These are phyloP conservation scores for Malacoraja senta DNA, from an alignment of 2,797 vertebrate genomes.

Conservation along the genomic window DNA sequence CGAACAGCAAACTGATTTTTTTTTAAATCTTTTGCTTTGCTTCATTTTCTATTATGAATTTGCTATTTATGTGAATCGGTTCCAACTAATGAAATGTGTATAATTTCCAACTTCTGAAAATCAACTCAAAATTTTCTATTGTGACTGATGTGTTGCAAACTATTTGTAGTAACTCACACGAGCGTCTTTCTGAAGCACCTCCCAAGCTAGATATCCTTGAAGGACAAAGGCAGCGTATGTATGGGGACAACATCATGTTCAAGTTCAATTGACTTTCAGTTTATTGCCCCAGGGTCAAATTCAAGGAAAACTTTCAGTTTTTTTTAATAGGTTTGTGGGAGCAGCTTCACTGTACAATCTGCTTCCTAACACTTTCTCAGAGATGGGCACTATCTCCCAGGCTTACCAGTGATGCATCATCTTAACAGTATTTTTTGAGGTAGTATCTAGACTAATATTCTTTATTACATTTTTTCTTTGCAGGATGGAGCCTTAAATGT, in stretches of 20 bases:
- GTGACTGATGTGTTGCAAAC: not conserved
- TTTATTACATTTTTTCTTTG: not conserved
- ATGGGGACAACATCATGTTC: not conserved
- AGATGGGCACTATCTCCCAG: not conserved
- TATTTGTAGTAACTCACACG: not conserved
- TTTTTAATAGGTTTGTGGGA: not conserved
- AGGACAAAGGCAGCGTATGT: not conserved
- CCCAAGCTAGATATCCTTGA: not conserved
- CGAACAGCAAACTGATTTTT: not conserved
- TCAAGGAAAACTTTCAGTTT: not conserved
- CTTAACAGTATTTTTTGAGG: not conserved
- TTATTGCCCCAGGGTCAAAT: not conserved
- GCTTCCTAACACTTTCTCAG: not conserved
- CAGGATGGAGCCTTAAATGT: not conserved
- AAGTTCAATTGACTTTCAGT: not conserved
- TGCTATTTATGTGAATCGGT: not conserved
- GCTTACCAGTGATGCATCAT: not conserved
- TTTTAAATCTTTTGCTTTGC: not conserved
- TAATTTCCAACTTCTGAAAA: not conserved
- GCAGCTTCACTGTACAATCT: not conserved
- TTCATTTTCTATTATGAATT: not conserved
- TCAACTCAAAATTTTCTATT: not conserved
- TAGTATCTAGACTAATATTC: not conserved
- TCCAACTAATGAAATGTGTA: not conserved
- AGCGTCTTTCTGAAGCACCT: not conserved